A percentile compares a stretch with the other conserved stretches of the same genome.
phyloP scores from a whole-genome alignment of 2,888 invertebrate genomes.

The Nomada flava region DNA sequence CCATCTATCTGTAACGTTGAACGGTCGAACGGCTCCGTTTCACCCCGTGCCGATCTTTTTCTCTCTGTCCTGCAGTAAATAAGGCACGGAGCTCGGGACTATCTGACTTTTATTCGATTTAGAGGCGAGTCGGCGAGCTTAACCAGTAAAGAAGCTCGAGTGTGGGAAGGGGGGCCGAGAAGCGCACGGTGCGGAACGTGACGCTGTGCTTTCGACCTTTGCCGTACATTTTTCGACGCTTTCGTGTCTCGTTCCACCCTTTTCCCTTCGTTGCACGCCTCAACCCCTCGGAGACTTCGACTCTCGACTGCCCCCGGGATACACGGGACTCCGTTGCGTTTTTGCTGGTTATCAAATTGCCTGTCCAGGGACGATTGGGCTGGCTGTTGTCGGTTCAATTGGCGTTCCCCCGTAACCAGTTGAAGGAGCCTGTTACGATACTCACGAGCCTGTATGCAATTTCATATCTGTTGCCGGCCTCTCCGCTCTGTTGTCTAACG shows the following conservation, averaged over 20 bases:
- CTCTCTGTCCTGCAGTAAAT: conserved; percentile 72
- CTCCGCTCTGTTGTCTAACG: conserved; percentile 6
- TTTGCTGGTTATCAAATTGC: conserved; percentile 52
- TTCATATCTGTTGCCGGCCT: conserved; percentile 41
- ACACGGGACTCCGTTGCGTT: conserved; percentile 46
- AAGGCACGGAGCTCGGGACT: conserved; percentile 65
- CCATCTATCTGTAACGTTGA: background rate
- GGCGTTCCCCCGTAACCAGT: conserved; percentile 53
- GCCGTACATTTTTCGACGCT: conserved; percentile 58
- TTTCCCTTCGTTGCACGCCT: conserved; percentile 6
- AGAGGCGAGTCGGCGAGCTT: conserved; percentile 66
- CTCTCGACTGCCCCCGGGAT: background rate
- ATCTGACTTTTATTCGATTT: conserved; percentile 79
- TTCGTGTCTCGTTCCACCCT: conserved; percentile 20
- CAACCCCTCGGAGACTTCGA: background rate
- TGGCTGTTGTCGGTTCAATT: conserved; percentile 59
- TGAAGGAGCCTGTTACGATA: conserved; percentile 47
- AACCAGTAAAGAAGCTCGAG: conserved; percentile 66
- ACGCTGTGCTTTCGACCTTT: conserved; percentile 55
- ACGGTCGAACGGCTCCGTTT: conserved; percentile 7
- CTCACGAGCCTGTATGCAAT: conserved; percentile 48
- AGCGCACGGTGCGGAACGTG: conserved; percentile 58
- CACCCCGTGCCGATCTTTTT: conserved; percentile 31
- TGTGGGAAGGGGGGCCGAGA: conserved; percentile 40
- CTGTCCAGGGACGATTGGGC: conserved; percentile 46